Conservation (phyloP, 2,888 invertebrate genomes). For the Aproaerema taeniolella region DNA sequence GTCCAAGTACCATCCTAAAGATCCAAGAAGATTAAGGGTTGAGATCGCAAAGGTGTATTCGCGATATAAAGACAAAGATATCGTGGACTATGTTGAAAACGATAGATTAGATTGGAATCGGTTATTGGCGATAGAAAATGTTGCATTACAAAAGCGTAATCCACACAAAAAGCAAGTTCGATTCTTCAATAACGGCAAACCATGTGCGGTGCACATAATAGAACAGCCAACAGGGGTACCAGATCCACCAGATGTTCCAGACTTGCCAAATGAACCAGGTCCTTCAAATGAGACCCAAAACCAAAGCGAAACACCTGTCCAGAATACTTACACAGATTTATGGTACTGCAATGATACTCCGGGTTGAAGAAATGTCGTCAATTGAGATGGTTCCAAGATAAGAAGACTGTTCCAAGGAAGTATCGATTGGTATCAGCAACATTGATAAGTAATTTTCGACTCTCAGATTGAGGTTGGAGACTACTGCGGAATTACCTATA, state of each 20-base stretch:
- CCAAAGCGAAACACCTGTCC: background rate
- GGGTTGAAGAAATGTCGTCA: background rate
- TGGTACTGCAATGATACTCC: background rate
- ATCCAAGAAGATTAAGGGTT: constrained; percentile 34
- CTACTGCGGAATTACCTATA: too few relatives aligned
- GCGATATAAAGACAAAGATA: constrained; percentile 26
- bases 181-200: constrained; percentile 8
- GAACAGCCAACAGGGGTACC: too few relatives aligned
- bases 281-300: too few relatives aligned
- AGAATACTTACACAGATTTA: background rate
- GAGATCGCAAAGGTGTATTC: constrained; percentile 29
- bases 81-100: constrained; percentile 34
- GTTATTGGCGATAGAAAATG: constrained; percentile 33
- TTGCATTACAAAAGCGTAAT: constrained; percentile 20
- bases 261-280: too few relatives aligned
- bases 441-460: too few relatives aligned
- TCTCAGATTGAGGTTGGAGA: too few relatives aligned
- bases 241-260: too few relatives aligned
- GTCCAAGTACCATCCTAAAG: constrained; percentile 35
- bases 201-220: background rate
- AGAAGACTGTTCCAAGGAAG: background rate
- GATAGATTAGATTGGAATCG: constrained; percentile 37
- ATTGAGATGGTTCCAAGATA: background rate
- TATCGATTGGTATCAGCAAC: too few relatives aligned
- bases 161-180: constrained; percentile 15